Conservation (phyloP, 30 jellyfish, hydroid and myxozoan species). For the Haliclystus octoradiatus region DNA sequence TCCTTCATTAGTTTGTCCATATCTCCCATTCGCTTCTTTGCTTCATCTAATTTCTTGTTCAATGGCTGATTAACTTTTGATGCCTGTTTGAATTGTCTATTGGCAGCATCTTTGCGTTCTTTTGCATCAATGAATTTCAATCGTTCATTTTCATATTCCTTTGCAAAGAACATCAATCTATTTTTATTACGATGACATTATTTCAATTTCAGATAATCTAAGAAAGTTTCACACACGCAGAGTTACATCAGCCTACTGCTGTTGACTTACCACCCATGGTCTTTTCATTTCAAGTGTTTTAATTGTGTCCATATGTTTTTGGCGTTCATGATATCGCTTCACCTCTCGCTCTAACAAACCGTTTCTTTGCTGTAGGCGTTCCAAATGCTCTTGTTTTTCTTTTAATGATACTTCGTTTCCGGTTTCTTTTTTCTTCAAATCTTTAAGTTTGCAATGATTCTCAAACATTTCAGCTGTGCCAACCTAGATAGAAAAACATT, state of each 20-base stretch:
- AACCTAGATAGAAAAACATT: slow-evolving; percentile 16
- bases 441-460: slow-evolving; percentile 40
- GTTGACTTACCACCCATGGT: slow-evolving; percentile 85
- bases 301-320: slow-evolving; percentile 54
- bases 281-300: slow-evolving; percentile 55
- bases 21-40: not conserved
- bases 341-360: slow-evolving; percentile 67
- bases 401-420: slow-evolving; percentile 15
- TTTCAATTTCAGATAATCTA: too few species aligned
- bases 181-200: too few species aligned
- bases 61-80: slow-evolving; percentile 24
- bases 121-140: slow-evolving; percentile 37
- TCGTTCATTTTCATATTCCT: slow-evolving; percentile 70
- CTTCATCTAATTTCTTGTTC: slow-evolving; percentile 13
- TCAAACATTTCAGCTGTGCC: slow-evolving; percentile 85
- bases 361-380: slow-evolving; percentile 44
- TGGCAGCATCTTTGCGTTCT: slow-evolving; percentile 17
- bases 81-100: slow-evolving; percentile 28
- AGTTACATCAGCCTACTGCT: too few species aligned
- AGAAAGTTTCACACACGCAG: too few species aligned
- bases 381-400: slow-evolving; percentile 45
- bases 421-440: slow-evolving; percentile 21
- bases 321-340: slow-evolving; percentile 63
- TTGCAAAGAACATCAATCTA: not conserved
- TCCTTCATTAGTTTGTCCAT: not conserved